Percentiles rank a stretch among this genome's conserved stretches.
These are phyloP conservation scores for Tapera naevia DNA, from an alignment of 2,797 vertebrate species.

Conservation along the genomic window DNA sequence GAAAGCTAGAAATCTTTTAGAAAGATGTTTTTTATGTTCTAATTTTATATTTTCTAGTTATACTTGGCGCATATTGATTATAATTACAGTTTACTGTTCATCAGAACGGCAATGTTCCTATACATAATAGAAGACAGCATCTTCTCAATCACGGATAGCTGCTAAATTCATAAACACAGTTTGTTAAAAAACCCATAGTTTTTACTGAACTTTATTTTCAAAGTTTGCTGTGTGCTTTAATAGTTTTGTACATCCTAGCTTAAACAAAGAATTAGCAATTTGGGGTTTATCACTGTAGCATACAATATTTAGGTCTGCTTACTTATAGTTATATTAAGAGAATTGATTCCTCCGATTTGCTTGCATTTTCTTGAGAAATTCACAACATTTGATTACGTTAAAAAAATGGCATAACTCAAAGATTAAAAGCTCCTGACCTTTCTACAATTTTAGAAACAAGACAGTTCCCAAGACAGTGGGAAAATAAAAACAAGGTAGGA, in stretches of 20 bases:
- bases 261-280: background rate
- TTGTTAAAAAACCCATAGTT: too few species aligned
- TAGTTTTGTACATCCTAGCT: background rate
- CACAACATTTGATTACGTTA: background rate
- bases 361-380: background rate
- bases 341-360: background rate
- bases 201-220: background rate
- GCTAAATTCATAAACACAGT: background rate
- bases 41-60: slow-evolving; percentile 10
- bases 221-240: background rate
- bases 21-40: background rate
- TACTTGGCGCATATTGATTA: background rate
- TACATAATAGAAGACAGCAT: background rate
- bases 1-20: background rate
- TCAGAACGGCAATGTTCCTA: background rate
- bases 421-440: background rate
- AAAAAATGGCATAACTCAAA: background rate
- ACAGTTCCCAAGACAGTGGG: background rate
- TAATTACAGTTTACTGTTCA: slow-evolving; percentile 30
- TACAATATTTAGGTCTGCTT: background rate
- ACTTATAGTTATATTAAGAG: background rate
- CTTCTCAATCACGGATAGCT: background rate
- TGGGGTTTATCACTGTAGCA: background rate
- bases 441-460: background rate
- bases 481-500: background rate